phyloP scores from a whole-genome alignment of 2,113 vertebrate species.

The Entomyzon cyanotis region DNA sequence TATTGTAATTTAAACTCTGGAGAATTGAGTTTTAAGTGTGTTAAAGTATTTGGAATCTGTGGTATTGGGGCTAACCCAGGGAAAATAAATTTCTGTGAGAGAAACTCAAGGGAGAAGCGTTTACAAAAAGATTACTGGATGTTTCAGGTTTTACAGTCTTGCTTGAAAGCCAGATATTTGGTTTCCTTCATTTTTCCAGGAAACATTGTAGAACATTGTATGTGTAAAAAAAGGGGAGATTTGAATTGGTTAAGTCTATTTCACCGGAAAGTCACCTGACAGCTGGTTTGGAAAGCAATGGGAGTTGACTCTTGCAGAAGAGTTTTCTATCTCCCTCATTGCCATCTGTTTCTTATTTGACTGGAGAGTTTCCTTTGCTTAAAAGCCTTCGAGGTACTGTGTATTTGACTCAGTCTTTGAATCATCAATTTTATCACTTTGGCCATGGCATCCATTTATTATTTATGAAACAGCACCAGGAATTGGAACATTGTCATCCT shows the following conservation, averaged over 20 bases:
- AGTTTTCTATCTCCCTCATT: background rate
- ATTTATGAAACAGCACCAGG: background rate
- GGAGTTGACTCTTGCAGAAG: background rate
- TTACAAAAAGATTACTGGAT: background rate
- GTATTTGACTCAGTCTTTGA: background rate
- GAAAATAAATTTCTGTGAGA: background rate
- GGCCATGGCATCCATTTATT: background rate
- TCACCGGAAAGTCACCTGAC: background rate
- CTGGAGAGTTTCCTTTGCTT: background rate
- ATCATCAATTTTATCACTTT: background rate
- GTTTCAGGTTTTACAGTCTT: background rate
- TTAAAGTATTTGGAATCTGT: background rate
- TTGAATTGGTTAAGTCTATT: background rate
- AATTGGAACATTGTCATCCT: background rate
- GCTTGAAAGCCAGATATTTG: background rate
- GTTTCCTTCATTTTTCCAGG: background rate
- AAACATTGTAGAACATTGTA: background rate
- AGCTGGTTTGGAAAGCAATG: background rate
- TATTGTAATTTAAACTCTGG: background rate
- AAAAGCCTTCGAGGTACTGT: background rate
- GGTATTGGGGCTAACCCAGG: background rate
- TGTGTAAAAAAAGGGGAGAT: background rate
- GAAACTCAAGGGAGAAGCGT: background rate
- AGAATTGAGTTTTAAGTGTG: background rate
- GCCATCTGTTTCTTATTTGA: background rate